phyloP scores from a whole-genome alignment of 2,888 invertebrate genomes.

The Euplagia quadripunctaria region DNA sequence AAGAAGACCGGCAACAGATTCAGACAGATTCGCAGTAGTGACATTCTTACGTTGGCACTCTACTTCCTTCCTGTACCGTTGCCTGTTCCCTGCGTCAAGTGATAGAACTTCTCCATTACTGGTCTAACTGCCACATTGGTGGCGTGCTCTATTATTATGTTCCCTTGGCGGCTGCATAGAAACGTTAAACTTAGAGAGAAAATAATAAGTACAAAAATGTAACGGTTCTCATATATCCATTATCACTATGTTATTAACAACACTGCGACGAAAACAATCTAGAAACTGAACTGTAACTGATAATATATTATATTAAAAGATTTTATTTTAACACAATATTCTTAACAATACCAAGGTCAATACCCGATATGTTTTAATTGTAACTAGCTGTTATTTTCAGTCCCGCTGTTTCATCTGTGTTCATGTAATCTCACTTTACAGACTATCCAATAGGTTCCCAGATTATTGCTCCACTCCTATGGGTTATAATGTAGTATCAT shows the following conservation, averaged over 20 bases:
- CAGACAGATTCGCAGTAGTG: too few relatives aligned
- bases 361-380: neutral
- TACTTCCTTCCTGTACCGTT: too few relatives aligned
- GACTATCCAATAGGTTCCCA: neutral
- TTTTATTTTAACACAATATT: neutral
- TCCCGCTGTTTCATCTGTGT: neutral
- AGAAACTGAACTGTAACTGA: neutral
- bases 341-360: neutral
- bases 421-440: neutral
- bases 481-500: too few relatives aligned
- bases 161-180: too few relatives aligned
- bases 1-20: too few relatives aligned
- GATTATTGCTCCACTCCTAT: neutral
- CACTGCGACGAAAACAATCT: neutral
- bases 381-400: too few relatives aligned
- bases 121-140: too few relatives aligned
- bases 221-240: neutral
- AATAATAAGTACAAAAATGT: neutral
- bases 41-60: too few relatives aligned
- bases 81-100: too few relatives aligned
- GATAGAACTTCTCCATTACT: too few relatives aligned
- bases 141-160: too few relatives aligned
- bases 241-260: neutral
- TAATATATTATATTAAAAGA: neutral
- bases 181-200: too few relatives aligned